A percentile compares a stretch with the other conserved stretches of the same genome.
These are phyloP conservation scores for Caerostris extrusa DNA, from an alignment of 1,140 invertebrate genomes.

Conservation along the genomic window DNA sequence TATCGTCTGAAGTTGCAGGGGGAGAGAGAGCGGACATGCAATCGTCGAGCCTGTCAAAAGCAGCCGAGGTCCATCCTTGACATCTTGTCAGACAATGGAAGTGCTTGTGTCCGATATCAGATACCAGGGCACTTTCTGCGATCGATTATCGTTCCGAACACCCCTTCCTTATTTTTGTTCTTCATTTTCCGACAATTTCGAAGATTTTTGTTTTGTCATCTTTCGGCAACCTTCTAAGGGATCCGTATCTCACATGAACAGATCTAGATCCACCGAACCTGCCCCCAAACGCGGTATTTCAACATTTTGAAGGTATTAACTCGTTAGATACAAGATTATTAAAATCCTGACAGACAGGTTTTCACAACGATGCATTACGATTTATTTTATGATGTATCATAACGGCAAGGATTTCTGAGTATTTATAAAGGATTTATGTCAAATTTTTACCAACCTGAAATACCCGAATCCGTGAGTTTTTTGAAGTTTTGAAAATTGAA, in stretches of 20 bases:
- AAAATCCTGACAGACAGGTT: too few relatives aligned
- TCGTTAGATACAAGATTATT: too few relatives aligned
- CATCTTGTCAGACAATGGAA: conserved; percentile 70
- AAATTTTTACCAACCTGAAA: too few relatives aligned
- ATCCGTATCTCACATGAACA: not conserved
- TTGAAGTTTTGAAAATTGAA: too few relatives aligned
- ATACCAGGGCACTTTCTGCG: conserved; percentile 64
- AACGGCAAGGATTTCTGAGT: too few relatives aligned
- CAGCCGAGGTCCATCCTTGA: conserved; percentile 61
- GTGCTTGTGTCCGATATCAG: conserved; percentile 68
- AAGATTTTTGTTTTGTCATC: not conserved
- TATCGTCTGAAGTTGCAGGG: not conserved
- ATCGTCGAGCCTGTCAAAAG: conserved; percentile 65
- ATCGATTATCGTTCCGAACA: conserved; percentile 19
- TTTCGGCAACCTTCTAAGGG: not conserved
- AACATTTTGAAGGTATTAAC: too few relatives aligned
- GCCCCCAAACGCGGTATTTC: not conserved
- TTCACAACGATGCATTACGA: too few relatives aligned
- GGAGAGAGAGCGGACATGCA: conserved; percentile 36
- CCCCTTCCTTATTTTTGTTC: conserved; percentile 14
- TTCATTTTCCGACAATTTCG: not conserved
- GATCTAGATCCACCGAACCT: not conserved
- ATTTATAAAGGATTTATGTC: too few relatives aligned
- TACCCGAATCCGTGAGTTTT: too few relatives aligned
- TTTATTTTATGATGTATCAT: too few relatives aligned